phyloP scores from a whole-genome alignment of 2,113 vertebrate species.

The Lophura nycthemera region DNA sequence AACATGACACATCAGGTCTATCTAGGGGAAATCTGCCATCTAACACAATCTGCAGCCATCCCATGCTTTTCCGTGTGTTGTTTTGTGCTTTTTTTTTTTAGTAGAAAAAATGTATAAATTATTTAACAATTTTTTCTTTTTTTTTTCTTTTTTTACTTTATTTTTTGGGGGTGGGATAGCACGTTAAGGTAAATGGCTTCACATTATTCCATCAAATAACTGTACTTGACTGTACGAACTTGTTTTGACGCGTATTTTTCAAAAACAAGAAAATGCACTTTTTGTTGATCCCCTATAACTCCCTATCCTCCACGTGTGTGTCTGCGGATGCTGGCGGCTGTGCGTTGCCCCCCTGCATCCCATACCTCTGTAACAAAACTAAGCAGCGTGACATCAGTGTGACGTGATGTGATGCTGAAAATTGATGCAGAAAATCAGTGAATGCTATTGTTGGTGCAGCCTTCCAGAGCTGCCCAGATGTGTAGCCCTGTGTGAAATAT shows the following conservation, averaged over 20 bases:
- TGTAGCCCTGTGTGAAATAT: fast-evolving
- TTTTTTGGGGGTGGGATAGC: no score
- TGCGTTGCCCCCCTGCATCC: not conserved
- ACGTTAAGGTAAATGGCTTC: not conserved
- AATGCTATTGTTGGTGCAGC: not conserved
- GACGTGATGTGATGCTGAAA: fast-evolving
- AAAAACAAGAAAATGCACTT: not conserved
- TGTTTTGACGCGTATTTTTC: not conserved
- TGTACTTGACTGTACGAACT: not conserved
- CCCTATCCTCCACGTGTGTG: not conserved
- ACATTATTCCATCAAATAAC: not conserved
- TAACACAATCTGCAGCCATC: not conserved
- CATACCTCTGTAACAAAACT: not conserved
- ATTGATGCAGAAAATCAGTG: not conserved
- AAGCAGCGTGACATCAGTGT: not conserved
- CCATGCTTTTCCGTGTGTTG: not conserved
- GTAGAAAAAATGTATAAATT: not conserved
- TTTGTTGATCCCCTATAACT: not conserved
- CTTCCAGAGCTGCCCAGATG: not conserved
- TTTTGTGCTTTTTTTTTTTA: not conserved
- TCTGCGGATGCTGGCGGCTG: not conserved
- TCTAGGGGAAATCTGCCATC: not conserved
- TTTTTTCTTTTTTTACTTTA: not conserved
- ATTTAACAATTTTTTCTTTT: not conserved
- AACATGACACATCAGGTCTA: not conserved